Conservation (phyloP, 1,140 invertebrate genomes). For the Drosophila miranda region DNA sequence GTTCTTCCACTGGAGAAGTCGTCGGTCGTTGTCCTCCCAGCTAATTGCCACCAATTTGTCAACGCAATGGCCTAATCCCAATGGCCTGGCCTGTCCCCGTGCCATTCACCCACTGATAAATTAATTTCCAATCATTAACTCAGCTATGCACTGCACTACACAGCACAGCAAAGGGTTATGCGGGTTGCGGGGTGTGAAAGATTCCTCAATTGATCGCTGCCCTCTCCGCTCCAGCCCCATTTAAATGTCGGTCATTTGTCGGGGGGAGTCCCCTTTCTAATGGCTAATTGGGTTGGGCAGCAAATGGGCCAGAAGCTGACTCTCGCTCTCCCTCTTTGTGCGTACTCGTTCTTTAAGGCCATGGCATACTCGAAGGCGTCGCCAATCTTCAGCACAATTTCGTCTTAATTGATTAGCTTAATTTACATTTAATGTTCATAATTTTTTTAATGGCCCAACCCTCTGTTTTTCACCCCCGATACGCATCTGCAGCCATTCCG, state of each 20-base stretch:
- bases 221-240: not conserved
- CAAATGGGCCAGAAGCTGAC: slow-evolving; percentile 57
- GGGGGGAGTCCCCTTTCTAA: slow-evolving; percentile 15
- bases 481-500: slow-evolving; percentile 10
- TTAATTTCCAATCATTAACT: slow-evolving; percentile 78
- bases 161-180: slow-evolving; percentile 24
- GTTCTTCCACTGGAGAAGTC: not conserved
- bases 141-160: slow-evolving; percentile 38
- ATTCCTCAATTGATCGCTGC: slow-evolving; percentile 38
- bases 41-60: slow-evolving; percentile 73
- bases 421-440: slow-evolving; percentile 78
- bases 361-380: not conserved
- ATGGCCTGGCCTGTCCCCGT: not conserved
- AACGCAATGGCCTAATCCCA: slow-evolving; percentile 43
- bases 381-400: slow-evolving; percentile 41
- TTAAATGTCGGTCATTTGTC: slow-evolving; percentile 72
- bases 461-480: not conserved
- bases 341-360: no score
- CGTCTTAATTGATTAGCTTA: slow-evolving; percentile 72
- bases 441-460: slow-evolving; percentile 49
- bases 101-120: slow-evolving; percentile 45
- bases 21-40: slow-evolving; percentile 21
- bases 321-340: not conserved
- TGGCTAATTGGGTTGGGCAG: slow-evolving; percentile 61
- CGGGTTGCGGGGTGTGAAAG: slow-evolving; percentile 2